phyloP scores from a whole-genome alignment of 2,797 vertebrate genomes.

The Luscinia megarhynchos region DNA sequence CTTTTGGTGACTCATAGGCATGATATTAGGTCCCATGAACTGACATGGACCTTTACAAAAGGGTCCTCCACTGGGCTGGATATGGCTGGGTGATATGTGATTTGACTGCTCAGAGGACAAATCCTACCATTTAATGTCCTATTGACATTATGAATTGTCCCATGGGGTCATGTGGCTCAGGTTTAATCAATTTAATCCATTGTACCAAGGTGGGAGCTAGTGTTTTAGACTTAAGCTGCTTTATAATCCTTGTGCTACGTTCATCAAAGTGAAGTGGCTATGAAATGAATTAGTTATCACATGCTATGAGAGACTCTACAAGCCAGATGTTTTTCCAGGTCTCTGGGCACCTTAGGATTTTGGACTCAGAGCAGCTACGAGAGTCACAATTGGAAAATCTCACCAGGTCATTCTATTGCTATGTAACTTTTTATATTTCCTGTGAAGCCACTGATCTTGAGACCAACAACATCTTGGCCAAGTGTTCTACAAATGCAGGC shows the following conservation, averaged over 20 bases:
- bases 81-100: neutral
- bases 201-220: neutral
- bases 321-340: neutral
- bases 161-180: neutral
- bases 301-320: neutral
- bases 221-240: neutral
- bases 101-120: neutral
- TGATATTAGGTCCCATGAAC: neutral
- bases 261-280: neutral
- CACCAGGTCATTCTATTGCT: neutral
- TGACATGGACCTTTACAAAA: neutral
- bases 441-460: neutral
- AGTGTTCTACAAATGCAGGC: neutral
- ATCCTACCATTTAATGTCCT: neutral
- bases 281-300: neutral
- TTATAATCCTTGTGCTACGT: conserved; percentile 6
- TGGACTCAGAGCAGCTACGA: neutral
- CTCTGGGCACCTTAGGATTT: neutral
- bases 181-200: conserved; percentile 11
- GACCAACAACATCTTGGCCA: neutral
- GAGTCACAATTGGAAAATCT: neutral
- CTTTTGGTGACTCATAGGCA: neutral
- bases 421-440: neutral
- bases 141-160: neutral
- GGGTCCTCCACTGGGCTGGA: neutral